phyloP scores from a whole-genome alignment of 1,140 invertebrate species.

The Batillaria attramentaria region DNA sequence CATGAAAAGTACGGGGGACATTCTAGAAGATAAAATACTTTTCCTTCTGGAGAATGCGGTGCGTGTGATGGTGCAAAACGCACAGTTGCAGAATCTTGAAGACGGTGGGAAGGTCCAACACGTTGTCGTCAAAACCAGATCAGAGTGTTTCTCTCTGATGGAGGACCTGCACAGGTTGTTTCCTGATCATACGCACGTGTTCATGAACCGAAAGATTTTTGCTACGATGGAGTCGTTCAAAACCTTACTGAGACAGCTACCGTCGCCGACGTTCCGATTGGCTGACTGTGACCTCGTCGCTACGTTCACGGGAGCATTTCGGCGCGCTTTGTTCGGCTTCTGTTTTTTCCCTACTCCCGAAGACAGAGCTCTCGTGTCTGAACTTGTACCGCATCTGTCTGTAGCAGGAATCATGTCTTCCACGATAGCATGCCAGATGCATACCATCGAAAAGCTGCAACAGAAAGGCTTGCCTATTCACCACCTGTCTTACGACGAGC shows the following conservation, averaged over 20 bases:
- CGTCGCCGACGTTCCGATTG: background rate
- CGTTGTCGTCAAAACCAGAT: background rate
- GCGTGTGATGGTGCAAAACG: background rate
- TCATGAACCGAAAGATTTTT: background rate
- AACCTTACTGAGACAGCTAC: background rate
- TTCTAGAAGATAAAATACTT: background rate
- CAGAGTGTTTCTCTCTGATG: background rate
- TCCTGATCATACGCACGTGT: background rate
- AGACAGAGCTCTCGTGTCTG: background rate
- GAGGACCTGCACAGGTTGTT: background rate
- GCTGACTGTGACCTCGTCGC: background rate
- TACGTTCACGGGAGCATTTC: background rate
- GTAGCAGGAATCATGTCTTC: background rate
- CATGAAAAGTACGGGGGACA: background rate
- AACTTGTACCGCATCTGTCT: background rate
- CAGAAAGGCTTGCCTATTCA: background rate
- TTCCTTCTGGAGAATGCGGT: background rate
- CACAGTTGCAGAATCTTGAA: background rate
- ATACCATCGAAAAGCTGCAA: background rate
- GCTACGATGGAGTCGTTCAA: background rate
- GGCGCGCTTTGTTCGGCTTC: background rate
- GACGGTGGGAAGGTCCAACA: background rate
- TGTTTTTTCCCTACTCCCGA: background rate
- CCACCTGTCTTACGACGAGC: background rate
- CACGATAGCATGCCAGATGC: background rate